Conservation (phyloP, 2,113 vertebrate genomes). For the Brachypodius melanocephalos region DNA sequence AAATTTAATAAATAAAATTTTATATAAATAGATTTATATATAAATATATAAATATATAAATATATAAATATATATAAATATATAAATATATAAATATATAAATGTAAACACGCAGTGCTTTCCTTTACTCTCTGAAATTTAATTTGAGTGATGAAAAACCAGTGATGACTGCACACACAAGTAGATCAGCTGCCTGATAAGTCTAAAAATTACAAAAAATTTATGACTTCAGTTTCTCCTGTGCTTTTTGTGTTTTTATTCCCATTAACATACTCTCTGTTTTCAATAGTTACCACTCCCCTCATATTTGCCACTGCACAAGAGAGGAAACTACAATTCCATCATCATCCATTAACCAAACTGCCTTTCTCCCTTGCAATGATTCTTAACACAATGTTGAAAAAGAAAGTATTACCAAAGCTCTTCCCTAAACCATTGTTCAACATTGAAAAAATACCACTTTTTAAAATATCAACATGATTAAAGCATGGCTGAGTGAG, state of each 20-base stretch:
- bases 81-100: no score
- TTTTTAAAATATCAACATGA: background rate
- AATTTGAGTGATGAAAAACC: background rate
- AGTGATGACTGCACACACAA: background rate
- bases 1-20: no score
- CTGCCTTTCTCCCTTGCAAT: background rate
- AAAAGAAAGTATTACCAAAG: background rate
- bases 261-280: background rate
- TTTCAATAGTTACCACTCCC: background rate
- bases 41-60: no score
- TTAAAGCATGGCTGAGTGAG: background rate
- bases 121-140: background rate
- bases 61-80: no score
- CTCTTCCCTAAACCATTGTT: background rate
- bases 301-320: background rate
- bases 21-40: no score
- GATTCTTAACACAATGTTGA: background rate
- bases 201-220: background rate
- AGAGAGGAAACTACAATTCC: background rate
- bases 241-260: background rate
- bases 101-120: background rate
- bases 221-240: background rate
- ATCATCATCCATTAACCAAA: background rate
- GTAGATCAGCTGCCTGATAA: background rate
- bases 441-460: background rate